Evolutionary conservation across 2,797 vertebrate genomes (phyloP).

Genomic region (Triplophysa yarkandensis): DNA sequence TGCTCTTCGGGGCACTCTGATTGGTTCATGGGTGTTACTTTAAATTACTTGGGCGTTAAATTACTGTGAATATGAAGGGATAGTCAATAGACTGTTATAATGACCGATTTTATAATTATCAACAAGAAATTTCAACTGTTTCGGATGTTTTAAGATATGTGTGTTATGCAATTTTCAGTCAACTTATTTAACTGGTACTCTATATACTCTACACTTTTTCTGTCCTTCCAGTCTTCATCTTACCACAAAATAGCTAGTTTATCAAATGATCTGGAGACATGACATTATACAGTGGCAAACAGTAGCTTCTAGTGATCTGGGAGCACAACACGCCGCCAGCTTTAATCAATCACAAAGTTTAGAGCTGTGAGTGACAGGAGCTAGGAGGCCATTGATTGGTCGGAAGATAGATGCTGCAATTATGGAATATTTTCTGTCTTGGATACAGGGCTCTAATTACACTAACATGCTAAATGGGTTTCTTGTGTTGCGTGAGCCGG

Average conservation of each 20-base stretch:
- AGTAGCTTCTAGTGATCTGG: slow-evolving; percentile 9
- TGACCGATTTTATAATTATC: not conserved
- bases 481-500: slow-evolving; percentile 37
- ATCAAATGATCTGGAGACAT: not conserved
- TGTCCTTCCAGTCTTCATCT: not conserved
- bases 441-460: slow-evolving; percentile 54
- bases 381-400: slow-evolving; percentile 56
- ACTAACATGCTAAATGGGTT: slow-evolving; percentile 45
- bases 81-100: not conserved
- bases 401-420: slow-evolving; percentile 55
- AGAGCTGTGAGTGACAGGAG: slow-evolving; percentile 37
- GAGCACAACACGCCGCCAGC: slow-evolving; percentile 27
- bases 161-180: not conserved
- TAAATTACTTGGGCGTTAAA: too few relatives aligned
- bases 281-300: not conserved
- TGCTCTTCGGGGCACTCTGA: too few relatives aligned
- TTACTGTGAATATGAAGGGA: too few relatives aligned
- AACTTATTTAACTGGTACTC: not conserved
- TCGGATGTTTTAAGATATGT: not conserved
- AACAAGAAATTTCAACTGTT: not conserved
- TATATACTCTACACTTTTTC: not conserved
- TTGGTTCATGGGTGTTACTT: too few relatives aligned
- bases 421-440: slow-evolving; percentile 55
- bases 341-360: slow-evolving; percentile 41
- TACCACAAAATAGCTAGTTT: slow-evolving; percentile 15